A percentile compares a stretch with the other conserved stretches of the same genome.
Evolutionary conservation across 2,888 invertebrate genomes (phyloP).

Genomic region (Acholoe squamosa): DNA sequence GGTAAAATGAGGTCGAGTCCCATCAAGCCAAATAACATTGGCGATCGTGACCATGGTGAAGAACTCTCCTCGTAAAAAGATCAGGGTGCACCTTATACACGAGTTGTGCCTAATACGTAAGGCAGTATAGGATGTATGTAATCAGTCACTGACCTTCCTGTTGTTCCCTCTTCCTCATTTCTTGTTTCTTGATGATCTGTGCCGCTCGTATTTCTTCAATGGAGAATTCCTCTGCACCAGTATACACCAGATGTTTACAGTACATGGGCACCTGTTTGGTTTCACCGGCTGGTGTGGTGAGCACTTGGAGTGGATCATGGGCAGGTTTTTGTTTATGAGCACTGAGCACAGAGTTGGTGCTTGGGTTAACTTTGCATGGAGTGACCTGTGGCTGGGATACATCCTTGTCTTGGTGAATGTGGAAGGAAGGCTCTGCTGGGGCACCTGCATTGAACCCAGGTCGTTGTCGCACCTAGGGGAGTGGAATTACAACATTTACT

Average conservation of each 20-base stretch:
- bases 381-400: not conserved
- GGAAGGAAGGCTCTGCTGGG: not conserved
- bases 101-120: too few relatives aligned
- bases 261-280: slow-evolving; percentile 85
- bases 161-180: not conserved
- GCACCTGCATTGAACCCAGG: not conserved
- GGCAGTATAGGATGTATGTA: too few relatives aligned
- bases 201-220: slow-evolving; percentile 90
- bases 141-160: slow-evolving; percentile 12
- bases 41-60: too few relatives aligned
- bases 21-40: too few relatives aligned
- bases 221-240: slow-evolving; percentile 88
- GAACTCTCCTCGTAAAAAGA: too few relatives aligned
- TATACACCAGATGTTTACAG: slow-evolving; percentile 87
- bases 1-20: too few relatives aligned
- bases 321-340: slow-evolving; percentile 73
- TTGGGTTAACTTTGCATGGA: not conserved
- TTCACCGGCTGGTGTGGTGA: not conserved
- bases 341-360: slow-evolving; percentile 68
- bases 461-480: not conserved
- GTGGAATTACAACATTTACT: too few relatives aligned
- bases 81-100: too few relatives aligned
- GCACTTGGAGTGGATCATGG: slow-evolving; percentile 15
- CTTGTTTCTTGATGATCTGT: slow-evolving; percentile 48
- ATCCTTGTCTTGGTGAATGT: not conserved